Evolutionary conservation across 2,797 vertebrate species (phyloP).

Genomic region (Xyrichtys novacula): DNA sequence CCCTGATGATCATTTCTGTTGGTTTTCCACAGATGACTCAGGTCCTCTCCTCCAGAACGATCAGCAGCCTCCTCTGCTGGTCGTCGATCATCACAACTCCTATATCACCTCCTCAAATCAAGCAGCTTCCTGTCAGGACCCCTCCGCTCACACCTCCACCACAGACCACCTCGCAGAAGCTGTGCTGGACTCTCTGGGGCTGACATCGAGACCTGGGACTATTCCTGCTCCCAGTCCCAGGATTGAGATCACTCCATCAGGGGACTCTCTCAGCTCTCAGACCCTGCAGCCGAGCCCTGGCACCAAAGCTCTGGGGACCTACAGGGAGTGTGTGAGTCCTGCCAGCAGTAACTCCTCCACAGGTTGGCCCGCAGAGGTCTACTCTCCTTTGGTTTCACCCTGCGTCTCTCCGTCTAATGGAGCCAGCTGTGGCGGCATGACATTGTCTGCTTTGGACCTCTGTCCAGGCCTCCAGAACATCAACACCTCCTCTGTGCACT

Average conservation of each 20-base stretch:
- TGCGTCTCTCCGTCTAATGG: constrained; percentile 90
- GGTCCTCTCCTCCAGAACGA: constrained; percentile 82
- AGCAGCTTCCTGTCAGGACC: constrained; percentile 77
- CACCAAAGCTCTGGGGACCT: constrained; percentile 84
- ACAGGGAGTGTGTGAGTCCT: constrained; percentile 96
- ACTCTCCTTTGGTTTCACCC: constrained; percentile 92
- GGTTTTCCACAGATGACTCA: constrained; percentile 84
- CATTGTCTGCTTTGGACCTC: constrained; percentile 88
- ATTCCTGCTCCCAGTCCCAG: constrained; percentile 90
- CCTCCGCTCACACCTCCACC: constrained; percentile 51
- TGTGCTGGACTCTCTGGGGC: constrained; percentile 73
- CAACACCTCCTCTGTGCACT: constrained; percentile 92
- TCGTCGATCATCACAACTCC: constrained; percentile 78
- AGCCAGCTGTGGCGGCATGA: constrained; percentile 59
- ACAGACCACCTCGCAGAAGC: constrained; percentile 38
- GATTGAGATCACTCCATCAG: constrained; percentile 97
- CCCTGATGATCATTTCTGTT: no score
- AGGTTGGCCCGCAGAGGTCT: constrained; percentile 93
- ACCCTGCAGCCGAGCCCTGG: constrained; percentile 82
- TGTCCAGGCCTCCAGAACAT: constrained; percentile 92
- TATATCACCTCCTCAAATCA: constrained; percentile 83
- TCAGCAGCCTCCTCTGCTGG: constrained; percentile 86
- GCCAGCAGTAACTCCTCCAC: constrained; percentile 97
- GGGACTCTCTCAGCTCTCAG: constrained; percentile 89
- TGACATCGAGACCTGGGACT: constrained; percentile 81